Evolutionary conservation across 2,797 vertebrate species (phyloP).

Genomic region (Takifugu ocellatus): DNA sequence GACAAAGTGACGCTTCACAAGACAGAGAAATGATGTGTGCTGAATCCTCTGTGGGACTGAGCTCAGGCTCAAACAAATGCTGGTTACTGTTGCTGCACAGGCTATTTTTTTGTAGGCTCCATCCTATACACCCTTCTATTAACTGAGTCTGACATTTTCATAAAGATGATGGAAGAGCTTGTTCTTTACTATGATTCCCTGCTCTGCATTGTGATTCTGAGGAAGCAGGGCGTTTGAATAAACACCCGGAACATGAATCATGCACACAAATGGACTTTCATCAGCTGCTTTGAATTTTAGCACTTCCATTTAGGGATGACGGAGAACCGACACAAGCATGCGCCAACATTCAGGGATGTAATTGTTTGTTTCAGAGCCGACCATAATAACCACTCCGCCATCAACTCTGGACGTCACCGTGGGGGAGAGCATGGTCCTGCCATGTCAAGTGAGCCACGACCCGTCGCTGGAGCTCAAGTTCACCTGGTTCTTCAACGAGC

Average conservation of each 20-base stretch:
- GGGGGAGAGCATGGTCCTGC: constrained; percentile 93
- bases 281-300: neutral
- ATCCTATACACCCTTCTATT: constrained; percentile 58
- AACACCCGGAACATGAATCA: neutral
- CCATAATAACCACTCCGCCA: constrained; percentile 85
- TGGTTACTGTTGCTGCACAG: constrained; percentile 58
- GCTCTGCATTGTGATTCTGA: constrained; percentile 42
- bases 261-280: neutral
- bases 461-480: constrained; percentile 89
- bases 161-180: constrained; percentile 64
- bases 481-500: constrained; percentile 96
- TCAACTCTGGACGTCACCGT: constrained; percentile 91
- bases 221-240: constrained; percentile 21
- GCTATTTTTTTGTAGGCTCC: constrained; percentile 51
- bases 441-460: constrained; percentile 93
- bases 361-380: constrained; percentile 81
- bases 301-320: too few species aligned
- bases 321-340: too few species aligned
- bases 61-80: constrained; percentile 53
- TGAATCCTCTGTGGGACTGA: constrained; percentile 39
- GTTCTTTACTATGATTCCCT: constrained; percentile 36
- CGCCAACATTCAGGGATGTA: constrained; percentile 5
- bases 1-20: constrained; percentile 50
- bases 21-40: constrained; percentile 40
- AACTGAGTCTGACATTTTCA: constrained; percentile 61